Base-by-base conservation (phyloP, 2,797 vertebrate species). In the Alca torda region DNA sequence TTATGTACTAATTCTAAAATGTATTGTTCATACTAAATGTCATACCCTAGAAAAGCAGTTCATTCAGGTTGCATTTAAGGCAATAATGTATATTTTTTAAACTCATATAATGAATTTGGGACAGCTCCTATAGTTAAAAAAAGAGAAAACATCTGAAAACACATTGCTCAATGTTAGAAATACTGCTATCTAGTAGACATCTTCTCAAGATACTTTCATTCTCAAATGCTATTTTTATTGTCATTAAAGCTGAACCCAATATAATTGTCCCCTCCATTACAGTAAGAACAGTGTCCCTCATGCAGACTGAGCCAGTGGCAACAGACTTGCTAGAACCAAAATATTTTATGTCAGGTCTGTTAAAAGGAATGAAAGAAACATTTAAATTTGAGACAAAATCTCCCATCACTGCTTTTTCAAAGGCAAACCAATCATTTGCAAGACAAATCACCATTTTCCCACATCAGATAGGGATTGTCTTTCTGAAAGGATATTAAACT, bases 1-100 rank as follows among this genome's bases (percentile, higher is more conserved):
- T 95, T 96, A 73, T 46, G 25, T 65, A 89, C 80, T 93, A 96
- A 96, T 89, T 95, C 43, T 67, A 65, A 90, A 94, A 50, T 18
- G 16, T 10, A 18, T 68, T 88, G 64, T 53, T 84, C 84, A 35
- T 63, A 41, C 86, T 85, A 80, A 84, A 74, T 53, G 64, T 64
- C 65, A 80, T 43, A 63, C 11, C 17, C 10, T 56, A 67, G 81
- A 80, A 95, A 84, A 87, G 16, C 10, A 33, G 25, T 45, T 76
- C 1, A 46, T 33, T 24, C 37, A 46, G 18, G 30, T 23, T 65
- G n/a, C 9, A 64, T 72, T 75, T 80, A 61, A 87, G 60, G 61
- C 54, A 67, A 87, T 39, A 63, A 76, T 13, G 16, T 31, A 1
- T 33, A 21, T 56, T 73, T 86, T 82, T 70, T 53, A 69, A 84